Evolutionary conservation across 2,797 vertebrate genomes (phyloP).

Genomic region (Gadopsis marmoratus): DNA sequence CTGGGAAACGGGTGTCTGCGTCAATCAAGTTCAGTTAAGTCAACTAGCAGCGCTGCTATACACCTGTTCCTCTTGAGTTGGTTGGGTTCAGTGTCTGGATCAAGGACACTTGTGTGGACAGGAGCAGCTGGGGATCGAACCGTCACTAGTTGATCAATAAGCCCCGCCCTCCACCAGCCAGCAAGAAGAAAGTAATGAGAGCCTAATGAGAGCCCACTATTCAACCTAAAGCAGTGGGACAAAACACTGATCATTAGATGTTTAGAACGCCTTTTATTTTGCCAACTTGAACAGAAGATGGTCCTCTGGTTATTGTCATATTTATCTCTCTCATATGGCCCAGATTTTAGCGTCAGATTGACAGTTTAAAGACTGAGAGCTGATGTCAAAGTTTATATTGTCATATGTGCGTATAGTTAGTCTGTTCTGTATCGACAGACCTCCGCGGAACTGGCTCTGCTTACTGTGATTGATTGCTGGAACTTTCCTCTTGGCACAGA

Average conservation of each 20-base stretch:
- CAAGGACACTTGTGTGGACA: background rate
- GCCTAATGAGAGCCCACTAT: background rate
- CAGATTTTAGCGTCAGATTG: background rate
- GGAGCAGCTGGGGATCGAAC: background rate
- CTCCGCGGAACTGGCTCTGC: slow-evolving; percentile 35
- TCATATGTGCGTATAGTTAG: background rate
- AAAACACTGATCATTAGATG: background rate
- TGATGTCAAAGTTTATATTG: background rate
- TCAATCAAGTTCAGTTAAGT: background rate
- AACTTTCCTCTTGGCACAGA: slow-evolving; percentile 61
- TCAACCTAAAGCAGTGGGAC: background rate
- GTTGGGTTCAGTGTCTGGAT: background rate
- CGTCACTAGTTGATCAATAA: background rate
- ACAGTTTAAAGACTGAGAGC: background rate
- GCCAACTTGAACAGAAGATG: background rate
- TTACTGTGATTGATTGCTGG: slow-evolving; percentile 53
- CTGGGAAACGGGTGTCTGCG: background rate
- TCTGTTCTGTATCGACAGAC: slow-evolving; percentile 6
- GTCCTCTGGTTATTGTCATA: background rate
- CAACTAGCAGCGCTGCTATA: background rate
- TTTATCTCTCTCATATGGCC: background rate
- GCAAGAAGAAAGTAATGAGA: background rate
- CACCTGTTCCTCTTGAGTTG: background rate
- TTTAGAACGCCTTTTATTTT: background rate
- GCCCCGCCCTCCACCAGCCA: background rate